These are phyloP conservation scores for Corydoras sp. DNA, from an alignment of 2,113 vertebrate genomes.

Conservation along the genomic window DNA sequence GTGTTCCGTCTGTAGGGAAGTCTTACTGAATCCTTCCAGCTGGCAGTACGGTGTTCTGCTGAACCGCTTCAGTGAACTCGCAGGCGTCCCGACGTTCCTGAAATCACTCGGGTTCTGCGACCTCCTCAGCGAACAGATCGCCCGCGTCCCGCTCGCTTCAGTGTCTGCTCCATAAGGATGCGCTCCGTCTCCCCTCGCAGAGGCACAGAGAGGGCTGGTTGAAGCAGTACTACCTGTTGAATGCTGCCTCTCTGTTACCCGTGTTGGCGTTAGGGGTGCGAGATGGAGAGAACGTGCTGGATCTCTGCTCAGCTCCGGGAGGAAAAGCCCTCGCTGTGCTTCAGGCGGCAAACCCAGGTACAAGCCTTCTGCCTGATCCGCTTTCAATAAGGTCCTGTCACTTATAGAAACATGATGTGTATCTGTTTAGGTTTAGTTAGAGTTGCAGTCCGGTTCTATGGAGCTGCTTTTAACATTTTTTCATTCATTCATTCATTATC, in stretches of 20 bases:
- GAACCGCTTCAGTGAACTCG: constrained; percentile 74
- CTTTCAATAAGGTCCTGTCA: no score
- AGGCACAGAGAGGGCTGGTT: constrained; percentile 73
- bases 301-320: constrained; percentile 91
- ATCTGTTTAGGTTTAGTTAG: no score
- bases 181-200: constrained; percentile 72
- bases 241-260: constrained; percentile 86
- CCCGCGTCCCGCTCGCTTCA: constrained; percentile 50
- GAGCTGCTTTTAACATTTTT: constrained; percentile 40
- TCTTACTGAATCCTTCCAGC: constrained; percentile 68
- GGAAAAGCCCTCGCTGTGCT: constrained; percentile 84
- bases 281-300: constrained; percentile 80
- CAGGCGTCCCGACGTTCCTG: constrained; percentile 66
- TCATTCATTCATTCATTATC: no score
- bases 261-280: constrained; percentile 78
- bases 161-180: constrained; percentile 70
- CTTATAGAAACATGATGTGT: no score
- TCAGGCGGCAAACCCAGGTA: constrained; percentile 80
- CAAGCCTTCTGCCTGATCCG: no score
- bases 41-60: constrained; percentile 88
- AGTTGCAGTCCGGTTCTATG: no score
- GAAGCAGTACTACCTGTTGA: constrained; percentile 87
- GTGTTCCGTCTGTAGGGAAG: constrained; percentile 59
- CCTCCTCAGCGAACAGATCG: constrained; percentile 55
- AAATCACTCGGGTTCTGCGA: constrained; percentile 64